Base-by-base conservation (phyloP, 2,888 invertebrate genomes). In the Ischnus inquisitorius region DNA sequence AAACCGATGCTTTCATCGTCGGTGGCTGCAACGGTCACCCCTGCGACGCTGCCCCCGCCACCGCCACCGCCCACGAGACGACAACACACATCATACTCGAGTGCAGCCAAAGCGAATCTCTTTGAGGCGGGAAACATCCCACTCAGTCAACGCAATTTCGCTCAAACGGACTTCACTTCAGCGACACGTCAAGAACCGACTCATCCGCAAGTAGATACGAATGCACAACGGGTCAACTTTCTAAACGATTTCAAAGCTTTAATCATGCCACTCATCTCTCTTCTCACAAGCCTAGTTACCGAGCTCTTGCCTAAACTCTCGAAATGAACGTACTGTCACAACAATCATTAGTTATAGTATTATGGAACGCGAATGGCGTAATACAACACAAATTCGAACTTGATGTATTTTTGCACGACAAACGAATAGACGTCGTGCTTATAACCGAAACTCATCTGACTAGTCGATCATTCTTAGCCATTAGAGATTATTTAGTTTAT, bases 371-470 rank as follows among this genome's bases (percentile, higher is more conserved):
- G 8, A 72, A 72, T 6, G 72, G 57, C 0, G 10, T 72, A 41
- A 25, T 8, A 5, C 72, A 54, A 22, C 22, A 28, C 22, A 25
- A 60, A 22, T 28, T 8, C 16, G 60, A 60, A 60, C 39, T 69
- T 5, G 64, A 62, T 46, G 62, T 51, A 72, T 83, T 62, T 14
- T 75, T 65, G n/a, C 71, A 77, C 28, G 43, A 67, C 12, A 57
- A 75, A 39, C 57, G 43, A 78, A 71, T 85, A 76, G 82, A 85
- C 48, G 41, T 80, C 2, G 28, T 39, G 8, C 65, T 65, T 19
- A 43, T 65, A 16, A 65, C 65, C 12, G 65, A 87, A 77, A 87
- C 85, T 19, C 84, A 84, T 22, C 76, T 78, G 22, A 85, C 80
- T 8, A 25, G 28, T 1, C 87, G 78, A 78, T 83, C 22, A n/a